Percentiles rank a stretch among this genome's conserved stretches.
Evolutionary conservation across 2,113 vertebrate genomes (phyloP).

Genomic region (Boulengeromyrus knoepffleri): DNA sequence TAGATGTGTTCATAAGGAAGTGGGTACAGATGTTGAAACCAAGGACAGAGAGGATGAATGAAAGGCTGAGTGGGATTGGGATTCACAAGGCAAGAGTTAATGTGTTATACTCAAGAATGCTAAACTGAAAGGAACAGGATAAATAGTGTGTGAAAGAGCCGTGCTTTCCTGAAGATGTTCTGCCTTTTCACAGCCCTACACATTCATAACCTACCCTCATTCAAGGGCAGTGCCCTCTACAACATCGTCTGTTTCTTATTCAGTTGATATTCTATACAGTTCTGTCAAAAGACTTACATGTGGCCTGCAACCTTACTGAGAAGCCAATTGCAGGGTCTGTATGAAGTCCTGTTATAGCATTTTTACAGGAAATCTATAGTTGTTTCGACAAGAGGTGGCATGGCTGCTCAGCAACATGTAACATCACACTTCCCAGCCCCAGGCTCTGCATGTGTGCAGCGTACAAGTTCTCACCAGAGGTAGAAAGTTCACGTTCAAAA

Average conservation of each 20-base stretch:
- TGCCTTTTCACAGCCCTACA: neutral
- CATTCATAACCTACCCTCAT: neutral
- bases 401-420: neutral
- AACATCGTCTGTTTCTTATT: neutral
- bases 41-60: neutral
- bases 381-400: neutral
- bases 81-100: neutral
- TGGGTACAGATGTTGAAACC: neutral
- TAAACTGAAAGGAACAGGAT: neutral
- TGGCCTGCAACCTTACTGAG: neutral
- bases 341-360: neutral
- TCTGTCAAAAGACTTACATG: neutral
- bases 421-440: neutral
- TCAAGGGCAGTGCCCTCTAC: neutral
- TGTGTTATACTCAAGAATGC: neutral
- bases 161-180: neutral
- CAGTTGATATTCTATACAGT: neutral
- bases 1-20: neutral
- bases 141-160: neutral
- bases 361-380: neutral
- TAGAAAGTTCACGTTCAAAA: neutral
- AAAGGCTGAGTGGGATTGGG: neutral
- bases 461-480: neutral
- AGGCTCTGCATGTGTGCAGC: neutral
- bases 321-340: neutral